Evolutionary conservation across 1,140 invertebrate genomes (phyloP).

Genomic region (Batillaria attramentaria): DNA sequence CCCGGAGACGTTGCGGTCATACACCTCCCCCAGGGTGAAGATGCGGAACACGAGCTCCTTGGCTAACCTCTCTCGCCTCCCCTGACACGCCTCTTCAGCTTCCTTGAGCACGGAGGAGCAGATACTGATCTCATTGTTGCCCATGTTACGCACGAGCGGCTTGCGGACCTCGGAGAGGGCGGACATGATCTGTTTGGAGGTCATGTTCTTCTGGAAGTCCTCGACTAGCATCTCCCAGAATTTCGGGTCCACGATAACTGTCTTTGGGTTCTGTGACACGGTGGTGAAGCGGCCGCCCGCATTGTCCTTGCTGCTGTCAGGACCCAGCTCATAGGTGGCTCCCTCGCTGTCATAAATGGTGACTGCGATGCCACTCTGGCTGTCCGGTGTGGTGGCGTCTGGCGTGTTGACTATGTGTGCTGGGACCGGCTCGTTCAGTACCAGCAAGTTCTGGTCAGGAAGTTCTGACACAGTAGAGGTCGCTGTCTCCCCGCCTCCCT

Average conservation of each 20-base stretch:
- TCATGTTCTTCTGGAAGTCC: constrained; percentile 49
- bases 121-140: constrained; percentile 43
- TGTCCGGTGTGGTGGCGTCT: constrained; percentile 33
- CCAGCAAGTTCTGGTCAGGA: constrained; percentile 36
- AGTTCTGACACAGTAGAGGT: constrained; percentile 39
- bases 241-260: constrained; percentile 42
- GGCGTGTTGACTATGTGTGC: not conserved
- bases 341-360: constrained; percentile 42
- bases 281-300: constrained; percentile 36
- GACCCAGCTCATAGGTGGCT: constrained; percentile 38
- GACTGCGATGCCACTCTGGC: constrained; percentile 42
- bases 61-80: constrained; percentile 38
- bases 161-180: constrained; percentile 37
- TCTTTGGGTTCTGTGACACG: constrained; percentile 37
- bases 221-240: constrained; percentile 47
- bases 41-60: constrained; percentile 46
- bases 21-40: constrained; percentile 43
- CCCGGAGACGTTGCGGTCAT: constrained; percentile 44
- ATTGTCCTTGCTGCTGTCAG: constrained; percentile 42
- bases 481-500: constrained; percentile 32
- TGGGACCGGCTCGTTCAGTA: not conserved
- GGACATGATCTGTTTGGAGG: constrained; percentile 41
- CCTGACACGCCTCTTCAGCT: constrained; percentile 42
- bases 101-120: constrained; percentile 45
- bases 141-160: constrained; percentile 40